A percentile compares a stretch with the other conserved stretches of the same genome.
These are phyloP conservation scores for Drosophila busckii DNA, from an alignment of 1,140 invertebrate genomes.

Conservation along the genomic window DNA sequence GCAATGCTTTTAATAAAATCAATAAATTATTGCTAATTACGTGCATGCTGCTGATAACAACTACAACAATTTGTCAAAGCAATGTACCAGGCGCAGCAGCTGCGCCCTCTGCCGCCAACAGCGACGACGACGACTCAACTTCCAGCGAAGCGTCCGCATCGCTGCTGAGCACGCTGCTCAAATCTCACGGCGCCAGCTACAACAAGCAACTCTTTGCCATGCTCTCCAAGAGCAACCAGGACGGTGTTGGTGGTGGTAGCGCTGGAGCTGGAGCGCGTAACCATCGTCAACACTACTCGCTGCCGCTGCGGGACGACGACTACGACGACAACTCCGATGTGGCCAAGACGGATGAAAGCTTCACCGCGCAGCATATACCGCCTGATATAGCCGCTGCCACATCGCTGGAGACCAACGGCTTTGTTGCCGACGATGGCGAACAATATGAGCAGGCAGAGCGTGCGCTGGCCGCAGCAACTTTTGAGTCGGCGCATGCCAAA, in stretches of 20 bases:
- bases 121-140: background rate
- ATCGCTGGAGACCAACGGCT: conserved; percentile 67
- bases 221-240: conserved; percentile 51
- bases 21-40: conserved; percentile 77
- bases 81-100: conserved; percentile 32
- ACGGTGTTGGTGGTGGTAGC: conserved; percentile 1
- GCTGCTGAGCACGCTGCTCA: conserved; percentile 53
- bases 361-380: conserved; percentile 38
- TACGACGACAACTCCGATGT: conserved; percentile 50
- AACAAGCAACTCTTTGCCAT: conserved; percentile 70
- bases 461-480: conserved; percentile 47
- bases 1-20: conserved; percentile 74
- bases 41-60: conserved; percentile 70
- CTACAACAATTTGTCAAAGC: conserved; percentile 73
- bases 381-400: conserved; percentile 22
- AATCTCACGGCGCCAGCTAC: conserved; percentile 60
- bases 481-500: conserved; percentile 17
- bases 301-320: conserved; percentile 41
- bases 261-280: conserved; percentile 14
- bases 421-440: conserved; percentile 65
- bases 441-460: conserved; percentile 69
- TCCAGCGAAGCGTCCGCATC: conserved; percentile 17
- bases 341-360: conserved; percentile 35
- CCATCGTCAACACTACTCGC: conserved; percentile 8
- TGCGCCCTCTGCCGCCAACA: conserved; percentile 35